Percentiles rank a stretch among this genome's conserved stretches.
These are phyloP conservation scores for Brenthis ino DNA, from an alignment of 2,888 invertebrate genomes.

Conservation along the genomic window DNA sequence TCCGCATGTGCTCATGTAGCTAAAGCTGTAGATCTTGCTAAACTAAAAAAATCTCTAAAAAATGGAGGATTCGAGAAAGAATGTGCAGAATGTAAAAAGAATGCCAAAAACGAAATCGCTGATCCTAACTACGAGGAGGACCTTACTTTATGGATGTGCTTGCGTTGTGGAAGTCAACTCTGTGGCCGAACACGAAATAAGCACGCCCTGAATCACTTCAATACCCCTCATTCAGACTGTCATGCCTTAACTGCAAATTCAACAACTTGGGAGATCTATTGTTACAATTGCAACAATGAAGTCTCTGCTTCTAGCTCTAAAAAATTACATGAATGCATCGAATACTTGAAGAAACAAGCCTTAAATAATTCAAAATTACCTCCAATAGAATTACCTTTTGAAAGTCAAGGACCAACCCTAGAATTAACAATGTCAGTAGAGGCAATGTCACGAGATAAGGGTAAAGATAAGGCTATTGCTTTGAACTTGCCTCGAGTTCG, in stretches of 20 bases:
- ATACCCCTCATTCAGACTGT: slow-evolving; percentile 88
- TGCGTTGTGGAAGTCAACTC: slow-evolving; percentile 89
- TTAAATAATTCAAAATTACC: slow-evolving; percentile 60
- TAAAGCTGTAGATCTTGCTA: slow-evolving; percentile 85
- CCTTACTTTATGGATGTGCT: slow-evolving; percentile 87
- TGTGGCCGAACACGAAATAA: slow-evolving; percentile 87
- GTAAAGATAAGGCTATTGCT: slow-evolving; percentile 63
- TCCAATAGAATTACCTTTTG: slow-evolving; percentile 56
- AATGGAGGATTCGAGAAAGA: slow-evolving; percentile 77
- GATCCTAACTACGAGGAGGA: slow-evolving; percentile 78
- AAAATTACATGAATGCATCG: slow-evolving; percentile 88
- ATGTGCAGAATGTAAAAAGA: slow-evolving; percentile 84
- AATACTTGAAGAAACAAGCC: slow-evolving; percentile 85
- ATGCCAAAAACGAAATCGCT: slow-evolving; percentile 61
- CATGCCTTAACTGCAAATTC: slow-evolving; percentile 89
- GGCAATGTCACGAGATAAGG: slow-evolving; percentile 60
- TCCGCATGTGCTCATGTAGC: slow-evolving; percentile 86
- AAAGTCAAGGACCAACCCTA: slow-evolving; percentile 38
- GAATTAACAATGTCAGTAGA: slow-evolving; percentile 54
- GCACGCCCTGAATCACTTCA: slow-evolving; percentile 89
- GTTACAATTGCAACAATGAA: slow-evolving; percentile 89
- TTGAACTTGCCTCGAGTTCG: slow-evolving; percentile 82
- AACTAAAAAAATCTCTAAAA: slow-evolving; percentile 83
- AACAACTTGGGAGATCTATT: slow-evolving; percentile 88
- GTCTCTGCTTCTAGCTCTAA: slow-evolving; percentile 83